Conservation (phyloP, 2,113 vertebrate species). For the Epinephelus lanceolatus region DNA sequence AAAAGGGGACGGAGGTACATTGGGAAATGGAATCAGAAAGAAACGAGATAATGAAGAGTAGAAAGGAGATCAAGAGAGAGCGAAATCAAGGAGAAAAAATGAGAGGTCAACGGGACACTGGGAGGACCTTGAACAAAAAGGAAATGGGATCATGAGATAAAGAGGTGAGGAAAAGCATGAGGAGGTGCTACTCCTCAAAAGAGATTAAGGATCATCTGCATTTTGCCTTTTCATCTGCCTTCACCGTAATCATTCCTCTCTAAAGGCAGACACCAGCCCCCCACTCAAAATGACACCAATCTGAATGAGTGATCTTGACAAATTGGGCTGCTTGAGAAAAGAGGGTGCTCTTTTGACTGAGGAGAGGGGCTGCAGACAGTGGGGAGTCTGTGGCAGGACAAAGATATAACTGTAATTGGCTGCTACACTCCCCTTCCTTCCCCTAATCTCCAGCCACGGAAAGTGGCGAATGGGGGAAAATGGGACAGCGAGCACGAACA, state of each 20-base stretch:
- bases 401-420: constrained; percentile 82
- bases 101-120: constrained; percentile 69
- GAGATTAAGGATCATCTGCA: constrained; percentile 84
- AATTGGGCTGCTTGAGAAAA: constrained; percentile 69
- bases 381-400: constrained; percentile 69
- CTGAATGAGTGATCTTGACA: constrained; percentile 81
- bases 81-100: constrained; percentile 53
- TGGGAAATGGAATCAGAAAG: constrained; percentile 27
- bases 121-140: constrained; percentile 68
- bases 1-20: background rate
- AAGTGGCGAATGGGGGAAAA: constrained; percentile 53
- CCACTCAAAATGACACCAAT: constrained; percentile 75
- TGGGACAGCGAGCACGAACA: constrained; percentile 34
- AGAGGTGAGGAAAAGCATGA: constrained; percentile 54
- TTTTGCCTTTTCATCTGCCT: constrained; percentile 75
- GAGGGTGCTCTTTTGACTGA: constrained; percentile 56
- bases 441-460: constrained; percentile 65
- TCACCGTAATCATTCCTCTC: constrained; percentile 64
- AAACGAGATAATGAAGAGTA: constrained; percentile 50
- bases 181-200: constrained; percentile 75
- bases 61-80: constrained; percentile 42
- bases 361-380: constrained; percentile 65
- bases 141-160: constrained; percentile 81
- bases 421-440: constrained; percentile 59
- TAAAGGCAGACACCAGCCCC: constrained; percentile 57